Percentiles rank a stretch among this genome's conserved stretches.
phyloP scores from a whole-genome alignment of 1,140 invertebrate genomes.

The Babylonia areolata region DNA sequence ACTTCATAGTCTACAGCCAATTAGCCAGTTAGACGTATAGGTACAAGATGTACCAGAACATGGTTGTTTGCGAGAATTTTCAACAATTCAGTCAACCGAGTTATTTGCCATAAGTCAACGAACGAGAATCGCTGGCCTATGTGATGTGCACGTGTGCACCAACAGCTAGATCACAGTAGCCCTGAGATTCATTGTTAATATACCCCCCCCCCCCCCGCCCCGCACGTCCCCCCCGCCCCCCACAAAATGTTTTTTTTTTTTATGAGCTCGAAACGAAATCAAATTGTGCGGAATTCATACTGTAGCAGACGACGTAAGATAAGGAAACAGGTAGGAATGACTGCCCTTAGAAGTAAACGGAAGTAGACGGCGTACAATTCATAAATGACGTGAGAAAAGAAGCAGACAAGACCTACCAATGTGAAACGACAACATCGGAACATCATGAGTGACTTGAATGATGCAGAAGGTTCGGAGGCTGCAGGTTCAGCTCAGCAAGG shows the following conservation, averaged over 20 bases:
- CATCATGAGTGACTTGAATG: slow-evolving; percentile 25
- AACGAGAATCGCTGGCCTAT: too few species aligned
- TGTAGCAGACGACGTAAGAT: slow-evolving; percentile 30
- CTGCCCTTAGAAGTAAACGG: slow-evolving; percentile 21
- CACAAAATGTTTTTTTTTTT: background rate
- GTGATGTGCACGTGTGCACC: too few species aligned
- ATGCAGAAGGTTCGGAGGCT: slow-evolving; percentile 18
- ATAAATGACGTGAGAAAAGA: slow-evolving; percentile 38
- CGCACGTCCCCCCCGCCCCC: too few species aligned
- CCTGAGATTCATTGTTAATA: background rate
- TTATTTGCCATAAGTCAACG: too few species aligned
- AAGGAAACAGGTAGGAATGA: background rate
- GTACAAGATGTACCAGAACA: too few species aligned
- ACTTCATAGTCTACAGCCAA: too few species aligned
- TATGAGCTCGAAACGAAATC: too few species aligned
- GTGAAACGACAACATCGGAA: slow-evolving; percentile 38
- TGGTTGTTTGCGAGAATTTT: too few species aligned
- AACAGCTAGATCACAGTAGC: background rate
- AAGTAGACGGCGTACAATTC: slow-evolving; percentile 32
- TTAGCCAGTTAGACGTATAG: too few species aligned
- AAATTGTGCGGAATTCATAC: too few species aligned
- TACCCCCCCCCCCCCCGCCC: background rate
- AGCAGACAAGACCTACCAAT: slow-evolving; percentile 31
- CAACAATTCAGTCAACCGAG: too few species aligned
- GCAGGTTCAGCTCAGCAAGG: background rate